Conservation (phyloP, 2,888 invertebrate genomes). For the Brachynemurus nebulosus region DNA sequence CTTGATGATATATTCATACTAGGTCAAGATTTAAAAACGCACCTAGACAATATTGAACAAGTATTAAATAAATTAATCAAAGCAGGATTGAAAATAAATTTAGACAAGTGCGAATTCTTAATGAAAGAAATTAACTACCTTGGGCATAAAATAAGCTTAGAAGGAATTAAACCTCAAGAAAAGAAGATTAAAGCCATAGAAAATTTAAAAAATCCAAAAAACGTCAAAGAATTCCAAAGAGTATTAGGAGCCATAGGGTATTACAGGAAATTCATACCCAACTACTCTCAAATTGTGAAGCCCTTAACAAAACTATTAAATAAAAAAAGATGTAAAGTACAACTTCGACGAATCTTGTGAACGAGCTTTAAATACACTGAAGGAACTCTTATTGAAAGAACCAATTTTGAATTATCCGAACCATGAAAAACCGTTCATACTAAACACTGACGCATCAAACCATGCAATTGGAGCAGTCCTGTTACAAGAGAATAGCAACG, state of each 20-base stretch:
- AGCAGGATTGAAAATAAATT: slow-evolving; percentile 15
- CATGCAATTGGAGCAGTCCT: neutral
- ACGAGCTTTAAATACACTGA: neutral
- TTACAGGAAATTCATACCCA: neutral
- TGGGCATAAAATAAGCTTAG: slow-evolving; percentile 15
- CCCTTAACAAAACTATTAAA: neutral
- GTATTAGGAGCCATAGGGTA: neutral
- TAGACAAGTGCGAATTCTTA: slow-evolving; percentile 18
- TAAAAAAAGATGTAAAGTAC: neutral
- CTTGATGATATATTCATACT: slow-evolving; percentile 11
- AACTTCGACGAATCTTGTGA: neutral
- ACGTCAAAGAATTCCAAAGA: neutral
- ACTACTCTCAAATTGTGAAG: neutral
- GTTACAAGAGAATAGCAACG: neutral
- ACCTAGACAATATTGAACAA: slow-evolving; percentile 14
- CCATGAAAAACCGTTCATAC: neutral
- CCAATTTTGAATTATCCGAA: neutral
- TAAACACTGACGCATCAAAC: neutral
- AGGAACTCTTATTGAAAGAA: neutral
- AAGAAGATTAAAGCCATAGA: slow-evolving; percentile 17
- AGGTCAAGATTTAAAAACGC: slow-evolving; percentile 9
- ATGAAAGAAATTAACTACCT: slow-evolving; percentile 11
- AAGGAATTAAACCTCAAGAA: slow-evolving; percentile 17
- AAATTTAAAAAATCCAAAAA: slow-evolving; percentile 6
- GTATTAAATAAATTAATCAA: slow-evolving; percentile 17